phyloP scores from a whole-genome alignment of 2,113 vertebrate species.

The Corvus cornix region DNA sequence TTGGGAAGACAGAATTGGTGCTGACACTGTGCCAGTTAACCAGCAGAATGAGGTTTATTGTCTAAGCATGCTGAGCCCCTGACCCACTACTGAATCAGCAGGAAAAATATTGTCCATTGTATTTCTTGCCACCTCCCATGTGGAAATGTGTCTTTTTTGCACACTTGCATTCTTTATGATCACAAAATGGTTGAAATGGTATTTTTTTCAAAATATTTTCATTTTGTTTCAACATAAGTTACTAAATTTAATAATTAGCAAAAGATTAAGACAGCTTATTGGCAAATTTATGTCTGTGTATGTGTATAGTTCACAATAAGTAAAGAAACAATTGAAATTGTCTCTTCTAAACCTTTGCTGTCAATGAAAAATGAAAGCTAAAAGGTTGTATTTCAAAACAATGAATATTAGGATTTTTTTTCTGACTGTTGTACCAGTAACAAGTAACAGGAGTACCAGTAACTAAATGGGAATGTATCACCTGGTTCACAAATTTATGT shows the following conservation, averaged over 20 bases:
- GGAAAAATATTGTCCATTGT: background rate
- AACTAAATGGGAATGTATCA: background rate
- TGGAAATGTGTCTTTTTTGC: background rate
- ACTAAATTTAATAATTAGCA: background rate
- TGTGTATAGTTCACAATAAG: background rate
- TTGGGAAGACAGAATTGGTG: background rate
- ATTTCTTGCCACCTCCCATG: background rate
- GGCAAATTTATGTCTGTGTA: background rate
- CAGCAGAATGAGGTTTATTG: background rate
- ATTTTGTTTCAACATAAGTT: background rate
- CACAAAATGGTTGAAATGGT: background rate
- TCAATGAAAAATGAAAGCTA: background rate
- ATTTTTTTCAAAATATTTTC: background rate
- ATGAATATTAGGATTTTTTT: background rate
- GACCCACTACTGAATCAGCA: background rate
- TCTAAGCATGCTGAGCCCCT: background rate
- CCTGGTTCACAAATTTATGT: background rate
- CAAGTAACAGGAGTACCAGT: background rate
- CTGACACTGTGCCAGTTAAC: background rate
- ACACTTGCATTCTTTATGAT: background rate
- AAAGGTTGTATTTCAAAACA: background rate
- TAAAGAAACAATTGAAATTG: background rate
- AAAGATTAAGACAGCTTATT: background rate
- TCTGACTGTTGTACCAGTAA: background rate
- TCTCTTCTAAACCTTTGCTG: background rate